These are phyloP conservation scores for Macrophya alboannulata DNA, from an alignment of 2,888 invertebrate genomes.

Conservation along the genomic window DNA sequence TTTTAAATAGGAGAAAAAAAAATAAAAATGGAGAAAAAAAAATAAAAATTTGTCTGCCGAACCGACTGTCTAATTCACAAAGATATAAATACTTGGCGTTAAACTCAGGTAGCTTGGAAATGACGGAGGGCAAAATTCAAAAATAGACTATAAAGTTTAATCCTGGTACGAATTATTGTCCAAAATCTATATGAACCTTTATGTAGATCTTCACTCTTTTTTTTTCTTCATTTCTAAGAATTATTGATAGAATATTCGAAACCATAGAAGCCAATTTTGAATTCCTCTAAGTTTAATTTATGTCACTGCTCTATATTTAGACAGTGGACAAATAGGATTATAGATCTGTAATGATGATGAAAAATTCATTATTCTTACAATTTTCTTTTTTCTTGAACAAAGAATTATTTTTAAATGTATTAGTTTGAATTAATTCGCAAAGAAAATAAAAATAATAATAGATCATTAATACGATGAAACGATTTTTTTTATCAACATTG, in stretches of 20 bases:
- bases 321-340: not conserved
- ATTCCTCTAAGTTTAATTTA: not conserved
- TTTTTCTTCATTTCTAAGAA: not conserved
- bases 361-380: not conserved
- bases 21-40: not conserved
- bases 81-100: constrained; percentile 20
- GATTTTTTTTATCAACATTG: constrained; percentile 10
- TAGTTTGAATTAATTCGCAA: not conserved
- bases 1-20: not conserved
- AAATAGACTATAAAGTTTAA: constrained; percentile 27
- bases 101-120: constrained; percentile 43
- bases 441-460: not conserved
- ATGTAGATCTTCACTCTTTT: not conserved
- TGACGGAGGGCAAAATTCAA: constrained; percentile 24
- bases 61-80: not conserved
- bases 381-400: not conserved
- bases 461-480: not conserved
- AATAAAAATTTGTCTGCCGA: constrained; percentile 6
- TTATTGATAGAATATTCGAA: not conserved
- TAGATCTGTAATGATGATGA: not conserved
- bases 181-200: not conserved
- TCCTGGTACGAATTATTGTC: constrained; percentile 48
- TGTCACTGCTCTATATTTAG: not conserved
- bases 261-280: not conserved
- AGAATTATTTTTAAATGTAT: constrained; percentile 6